Evolutionary conservation across 2,113 vertebrate species (phyloP), one percentile per base, ranked within the genome.

Genomic region (Rhineura floridana): DNA sequence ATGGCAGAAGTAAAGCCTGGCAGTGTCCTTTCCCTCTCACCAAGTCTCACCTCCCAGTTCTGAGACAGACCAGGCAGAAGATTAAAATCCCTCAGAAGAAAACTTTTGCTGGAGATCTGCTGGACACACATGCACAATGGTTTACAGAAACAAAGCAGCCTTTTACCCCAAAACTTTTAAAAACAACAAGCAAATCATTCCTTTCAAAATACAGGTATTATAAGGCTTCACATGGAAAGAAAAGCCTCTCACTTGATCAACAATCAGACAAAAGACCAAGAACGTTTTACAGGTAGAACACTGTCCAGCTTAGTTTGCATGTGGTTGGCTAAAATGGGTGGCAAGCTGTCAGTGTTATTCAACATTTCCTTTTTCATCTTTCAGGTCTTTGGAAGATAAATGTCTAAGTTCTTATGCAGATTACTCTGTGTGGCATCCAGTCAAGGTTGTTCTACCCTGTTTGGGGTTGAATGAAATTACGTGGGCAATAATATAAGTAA

Each of bases 201-300:
- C 94, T 94, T 52, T 83, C 85, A 79, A 95, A 95, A 62, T 77
- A 91, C 0, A 93, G 90, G 25, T 93, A 88, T 90, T 94, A 94
- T 52, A 93, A 77, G 48, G n/a, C 90, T 90, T 95, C 93, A 81
- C 15, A 75, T 15, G 2, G 30, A n/a, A 94, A 89, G 73, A 93
- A 72, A 67, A 88, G 2, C 42, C n/a, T 78, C 23, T 90, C 44
- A 6, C 8, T 2, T 11, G 75, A 42, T 15, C 89, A 80, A 52
- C 30, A n/a, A n/a, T 4, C 21, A 36, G 55, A 84, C 13, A 78
- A 11, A 50, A 87, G 69, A 63, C 79, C 69, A 78, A 79, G 30
- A 50, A 55, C 88, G 77, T n/a, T 89, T 65, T 11, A 83, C 67
- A 90, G 91, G 87, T 95, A 87, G 92, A 88, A 80, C 50, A 17